phyloP scores from a whole-genome alignment of 2,113 vertebrate genomes.

The Vanacampus margaritifer region DNA sequence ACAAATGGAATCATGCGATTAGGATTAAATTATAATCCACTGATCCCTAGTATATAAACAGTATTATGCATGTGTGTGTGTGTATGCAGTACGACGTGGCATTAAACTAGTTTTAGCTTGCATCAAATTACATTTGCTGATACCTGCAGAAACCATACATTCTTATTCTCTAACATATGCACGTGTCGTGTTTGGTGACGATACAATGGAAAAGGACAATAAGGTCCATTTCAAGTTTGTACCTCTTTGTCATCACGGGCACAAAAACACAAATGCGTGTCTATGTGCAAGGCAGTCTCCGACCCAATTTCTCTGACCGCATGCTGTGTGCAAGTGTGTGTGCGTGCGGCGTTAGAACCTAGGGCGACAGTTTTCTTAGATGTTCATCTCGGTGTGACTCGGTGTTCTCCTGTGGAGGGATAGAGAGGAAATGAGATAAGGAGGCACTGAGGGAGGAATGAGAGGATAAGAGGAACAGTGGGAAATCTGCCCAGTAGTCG shows the following conservation, averaged over 20 bases:
- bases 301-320: slow-evolving; percentile 60
- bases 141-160: no score
- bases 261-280: neutral
- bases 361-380: slow-evolving; percentile 54
- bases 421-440: slow-evolving; percentile 38
- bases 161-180: no score
- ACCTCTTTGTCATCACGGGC: neutral
- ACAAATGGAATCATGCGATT: no score
- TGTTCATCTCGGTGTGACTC: slow-evolving; percentile 47
- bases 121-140: no score
- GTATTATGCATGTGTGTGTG: no score
- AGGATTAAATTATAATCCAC: no score
- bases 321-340: slow-evolving; percentile 38
- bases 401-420: slow-evolving; percentile 36
- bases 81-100: no score
- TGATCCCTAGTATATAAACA: no score
- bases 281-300: slow-evolving; percentile 14
- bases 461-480: slow-evolving; percentile 51
- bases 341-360: slow-evolving; percentile 33
- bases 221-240: neutral
- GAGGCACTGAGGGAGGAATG: slow-evolving; percentile 21
- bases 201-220: no score
- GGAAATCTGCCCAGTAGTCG: slow-evolving; percentile 34
- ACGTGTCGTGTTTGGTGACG: no score
- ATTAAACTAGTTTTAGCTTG: no score